Conservation (phyloP, 2,888 invertebrate species). For the Phyllotreta striolata region DNA sequence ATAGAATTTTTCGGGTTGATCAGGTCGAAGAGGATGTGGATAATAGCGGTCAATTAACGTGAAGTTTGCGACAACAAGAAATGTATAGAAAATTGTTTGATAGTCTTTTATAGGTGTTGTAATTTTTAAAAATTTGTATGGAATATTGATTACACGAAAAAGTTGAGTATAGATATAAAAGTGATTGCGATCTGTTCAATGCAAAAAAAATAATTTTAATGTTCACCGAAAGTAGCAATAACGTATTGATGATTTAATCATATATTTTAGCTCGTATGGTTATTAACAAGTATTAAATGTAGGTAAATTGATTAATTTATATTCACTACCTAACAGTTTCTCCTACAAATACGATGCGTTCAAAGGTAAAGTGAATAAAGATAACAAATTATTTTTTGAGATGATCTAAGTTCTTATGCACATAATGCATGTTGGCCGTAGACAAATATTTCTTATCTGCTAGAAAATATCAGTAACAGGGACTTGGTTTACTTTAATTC, state of each 20-base stretch:
- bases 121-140: no score
- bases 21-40: conserved; percentile 3
- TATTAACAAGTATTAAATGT: neutral
- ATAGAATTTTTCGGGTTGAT: conserved; percentile 8
- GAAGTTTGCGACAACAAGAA: neutral
- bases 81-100: neutral
- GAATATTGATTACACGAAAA: no score
- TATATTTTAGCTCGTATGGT: neutral
- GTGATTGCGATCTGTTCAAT: conserved; percentile 8
- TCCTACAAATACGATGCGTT: no score
- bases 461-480: no score
- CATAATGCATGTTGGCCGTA: no score
- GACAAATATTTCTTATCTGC: no score
- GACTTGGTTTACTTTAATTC: no score
- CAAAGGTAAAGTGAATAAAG: no score
- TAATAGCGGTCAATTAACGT: conserved; percentile 7
- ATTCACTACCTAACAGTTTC: neutral
- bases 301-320: conserved; percentile 8
- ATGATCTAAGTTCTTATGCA: no score
- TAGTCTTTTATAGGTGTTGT: no score
- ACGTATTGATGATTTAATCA: neutral
- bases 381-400: no score
- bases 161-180: no score
- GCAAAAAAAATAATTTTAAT: neutral
- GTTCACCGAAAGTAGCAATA: conserved; percentile 3